Percentiles rank a stretch among this genome's conserved stretches.
Conservation (phyloP, 2,113 vertebrate genomes). For the Malurus elegans region DNA sequence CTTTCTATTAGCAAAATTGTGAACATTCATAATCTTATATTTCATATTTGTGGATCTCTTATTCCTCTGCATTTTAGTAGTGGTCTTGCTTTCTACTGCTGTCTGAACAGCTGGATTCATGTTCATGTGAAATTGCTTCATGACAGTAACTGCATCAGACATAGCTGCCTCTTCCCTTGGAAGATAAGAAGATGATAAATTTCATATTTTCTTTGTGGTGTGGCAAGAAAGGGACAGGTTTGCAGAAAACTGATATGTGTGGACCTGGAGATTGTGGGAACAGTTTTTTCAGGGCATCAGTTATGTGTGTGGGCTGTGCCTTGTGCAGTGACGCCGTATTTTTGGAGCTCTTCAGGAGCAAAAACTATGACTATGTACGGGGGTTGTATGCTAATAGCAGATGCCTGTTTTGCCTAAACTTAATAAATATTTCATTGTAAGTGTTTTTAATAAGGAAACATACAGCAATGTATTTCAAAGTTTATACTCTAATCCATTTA, state of each 20-base stretch:
- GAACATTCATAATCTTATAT: background rate
- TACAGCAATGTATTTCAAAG: background rate
- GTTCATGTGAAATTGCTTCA: background rate
- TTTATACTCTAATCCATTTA: background rate
- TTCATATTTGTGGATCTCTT: background rate
- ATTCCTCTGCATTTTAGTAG: background rate
- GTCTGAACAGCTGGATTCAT: background rate
- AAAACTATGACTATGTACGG: background rate
- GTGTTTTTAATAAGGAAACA: background rate
- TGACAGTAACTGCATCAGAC: background rate
- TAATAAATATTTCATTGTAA: conserved; percentile 25
- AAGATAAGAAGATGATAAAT: background rate
- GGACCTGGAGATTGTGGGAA: background rate
- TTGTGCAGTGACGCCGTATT: background rate
- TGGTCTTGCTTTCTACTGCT: background rate
- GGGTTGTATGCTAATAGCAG: background rate
- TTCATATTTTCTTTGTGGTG: background rate
- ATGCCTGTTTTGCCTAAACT: conserved; percentile 31
- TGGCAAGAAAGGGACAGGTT: background rate
- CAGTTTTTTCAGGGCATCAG: background rate
- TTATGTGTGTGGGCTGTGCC: background rate
- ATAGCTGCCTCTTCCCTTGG: background rate
- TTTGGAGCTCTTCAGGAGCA: background rate
- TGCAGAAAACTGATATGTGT: background rate
- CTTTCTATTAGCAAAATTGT: background rate